Conservation (phyloP, 2,797 vertebrate species). For the Myotis myotis region DNA sequence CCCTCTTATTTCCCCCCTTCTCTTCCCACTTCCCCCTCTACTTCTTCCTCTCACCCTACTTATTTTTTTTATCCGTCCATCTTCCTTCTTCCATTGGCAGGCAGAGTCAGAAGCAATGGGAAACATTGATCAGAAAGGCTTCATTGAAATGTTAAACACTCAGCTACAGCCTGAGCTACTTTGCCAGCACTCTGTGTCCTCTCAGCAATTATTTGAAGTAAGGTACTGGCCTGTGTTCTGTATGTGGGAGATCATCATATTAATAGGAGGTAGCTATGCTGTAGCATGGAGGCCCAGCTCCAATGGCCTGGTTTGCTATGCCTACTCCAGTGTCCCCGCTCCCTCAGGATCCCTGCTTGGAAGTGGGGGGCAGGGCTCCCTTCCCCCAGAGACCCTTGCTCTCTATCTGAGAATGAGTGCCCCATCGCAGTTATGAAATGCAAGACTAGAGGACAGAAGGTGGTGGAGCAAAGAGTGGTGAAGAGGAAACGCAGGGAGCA, state of each 20-base stretch:
- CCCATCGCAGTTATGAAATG: background rate
- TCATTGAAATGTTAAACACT: slow-evolving; percentile 83
- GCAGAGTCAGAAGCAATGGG: slow-evolving; percentile 61
- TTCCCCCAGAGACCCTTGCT: background rate
- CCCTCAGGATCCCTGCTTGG: background rate
- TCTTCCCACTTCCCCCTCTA: too few species aligned
- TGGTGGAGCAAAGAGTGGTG: background rate
- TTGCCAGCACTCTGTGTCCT: slow-evolving; percentile 65
- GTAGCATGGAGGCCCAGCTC: slow-evolving; percentile 53
- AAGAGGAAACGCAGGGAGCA: background rate
- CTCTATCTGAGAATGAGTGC: background rate
- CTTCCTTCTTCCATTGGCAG: background rate
- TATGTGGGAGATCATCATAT: slow-evolving; percentile 79
- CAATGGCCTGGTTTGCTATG: background rate
- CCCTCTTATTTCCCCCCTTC: background rate
- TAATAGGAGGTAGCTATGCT: slow-evolving; percentile 81
- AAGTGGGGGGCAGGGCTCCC: background rate
- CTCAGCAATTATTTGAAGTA: slow-evolving; percentile 81
- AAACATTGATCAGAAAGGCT: slow-evolving; percentile 80
- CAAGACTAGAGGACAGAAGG: background rate
- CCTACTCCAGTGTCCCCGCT: background rate
- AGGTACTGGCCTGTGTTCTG: slow-evolving; percentile 72
- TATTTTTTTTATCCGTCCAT: background rate
- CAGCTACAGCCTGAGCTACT: slow-evolving; percentile 68
- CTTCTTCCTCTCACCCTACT: background rate